phyloP scores from a whole-genome alignment of 2,888 invertebrate species.

The Volucella zonaria region DNA sequence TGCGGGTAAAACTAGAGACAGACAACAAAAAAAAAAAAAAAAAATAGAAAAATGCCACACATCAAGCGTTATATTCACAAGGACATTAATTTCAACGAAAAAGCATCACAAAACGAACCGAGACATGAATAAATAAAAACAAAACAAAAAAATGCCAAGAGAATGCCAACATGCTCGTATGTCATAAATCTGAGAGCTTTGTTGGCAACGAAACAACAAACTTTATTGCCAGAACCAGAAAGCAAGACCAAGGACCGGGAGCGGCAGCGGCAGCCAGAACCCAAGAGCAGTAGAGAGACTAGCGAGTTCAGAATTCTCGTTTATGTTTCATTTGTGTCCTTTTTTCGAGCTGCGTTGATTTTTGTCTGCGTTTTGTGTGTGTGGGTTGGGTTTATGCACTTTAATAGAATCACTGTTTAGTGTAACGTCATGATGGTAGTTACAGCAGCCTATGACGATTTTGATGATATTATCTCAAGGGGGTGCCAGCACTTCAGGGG shows the following conservation, averaged over 20 bases:
- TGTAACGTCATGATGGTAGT: slow-evolving; percentile 55
- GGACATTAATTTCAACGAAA: slow-evolving; percentile 61
- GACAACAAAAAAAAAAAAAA: slow-evolving; percentile 13
- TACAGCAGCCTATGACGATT: slow-evolving; percentile 39
- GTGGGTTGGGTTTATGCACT: slow-evolving; percentile 55
- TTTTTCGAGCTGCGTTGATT: slow-evolving; percentile 1
- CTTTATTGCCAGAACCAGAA: slow-evolving; percentile 64
- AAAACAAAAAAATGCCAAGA: slow-evolving; percentile 25
- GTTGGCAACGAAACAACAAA: slow-evolving; percentile 70
- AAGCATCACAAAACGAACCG: slow-evolving; percentile 21
- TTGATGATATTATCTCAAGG: slow-evolving; percentile 32
- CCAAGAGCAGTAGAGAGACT: too few species aligned
- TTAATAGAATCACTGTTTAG: slow-evolving; percentile 67
- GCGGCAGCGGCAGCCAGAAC: too few species aligned
- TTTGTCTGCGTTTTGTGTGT: slow-evolving; percentile 18
- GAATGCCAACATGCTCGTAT: slow-evolving; percentile 30
- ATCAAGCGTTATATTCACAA: slow-evolving; percentile 37
- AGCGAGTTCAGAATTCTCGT: slow-evolving; percentile 8
- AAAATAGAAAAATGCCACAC: slow-evolving; percentile 11
- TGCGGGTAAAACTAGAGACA: slow-evolving; percentile 11
- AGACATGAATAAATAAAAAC: background rate
- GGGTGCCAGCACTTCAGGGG: background rate
- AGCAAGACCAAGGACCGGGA: too few species aligned
- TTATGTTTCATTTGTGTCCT: slow-evolving; percentile 59
- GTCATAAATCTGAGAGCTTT: slow-evolving; percentile 73